phyloP scores from a whole-genome alignment of 2,113 vertebrate genomes.

The Cebidichthys violaceus region DNA sequence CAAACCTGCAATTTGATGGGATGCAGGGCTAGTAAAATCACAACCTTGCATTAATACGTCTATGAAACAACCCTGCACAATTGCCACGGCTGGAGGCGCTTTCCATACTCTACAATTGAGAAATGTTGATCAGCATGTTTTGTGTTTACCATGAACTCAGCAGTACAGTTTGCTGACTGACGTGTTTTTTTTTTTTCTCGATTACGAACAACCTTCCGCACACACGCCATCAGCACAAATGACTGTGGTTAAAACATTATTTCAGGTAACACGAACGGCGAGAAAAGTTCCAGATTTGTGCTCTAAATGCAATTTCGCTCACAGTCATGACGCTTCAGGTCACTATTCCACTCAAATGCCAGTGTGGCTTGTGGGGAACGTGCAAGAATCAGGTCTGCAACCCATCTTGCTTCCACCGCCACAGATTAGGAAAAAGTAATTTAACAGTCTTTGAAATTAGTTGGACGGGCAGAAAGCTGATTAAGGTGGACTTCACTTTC shows the following conservation, averaged over 20 bases:
- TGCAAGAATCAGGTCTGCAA: slow-evolving; percentile 3
- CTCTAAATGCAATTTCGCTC: not conserved
- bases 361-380: too few relatives aligned
- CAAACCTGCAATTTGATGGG: not conserved
- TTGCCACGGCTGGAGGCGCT: not conserved
- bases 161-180: not conserved
- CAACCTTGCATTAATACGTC: not conserved
- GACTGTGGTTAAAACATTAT: not conserved
- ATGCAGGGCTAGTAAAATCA: not conserved
- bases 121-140: not conserved
- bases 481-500: slow-evolving; percentile 61
- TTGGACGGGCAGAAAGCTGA: slow-evolving; percentile 46
- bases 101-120: not conserved
- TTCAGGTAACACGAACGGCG: not conserved
- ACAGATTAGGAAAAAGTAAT: slow-evolving; percentile 34
- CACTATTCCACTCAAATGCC: not conserved
- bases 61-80: not conserved
- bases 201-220: not conserved
- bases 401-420: not conserved
- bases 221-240: not conserved
- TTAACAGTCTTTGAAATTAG: slow-evolving; percentile 51
- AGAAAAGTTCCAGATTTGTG: not conserved
- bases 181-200: not conserved
- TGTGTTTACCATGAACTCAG: not conserved
- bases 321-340: not conserved